Evolutionary conservation across 2,797 vertebrate species (phyloP), one percentile per base, ranked within the genome.

Genomic region (Tadarida brasiliensis): DNA sequence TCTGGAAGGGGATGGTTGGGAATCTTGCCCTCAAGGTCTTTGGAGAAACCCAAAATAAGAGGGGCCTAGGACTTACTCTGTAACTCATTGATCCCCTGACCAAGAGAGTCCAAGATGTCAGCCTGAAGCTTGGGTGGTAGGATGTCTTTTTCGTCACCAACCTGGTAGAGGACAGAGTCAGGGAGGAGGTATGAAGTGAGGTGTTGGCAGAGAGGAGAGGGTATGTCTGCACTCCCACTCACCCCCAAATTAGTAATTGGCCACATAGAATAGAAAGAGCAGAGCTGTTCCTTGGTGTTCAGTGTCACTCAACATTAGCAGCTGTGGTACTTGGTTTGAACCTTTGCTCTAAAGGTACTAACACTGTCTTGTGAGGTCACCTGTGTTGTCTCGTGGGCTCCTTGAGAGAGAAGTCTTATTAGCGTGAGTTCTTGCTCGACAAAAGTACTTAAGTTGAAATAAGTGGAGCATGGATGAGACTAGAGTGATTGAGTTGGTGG

Each of bases 71-170:
- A 97, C 98, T 98, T 98, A 99, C 98, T 98, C 59, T 97, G 97
- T 24, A 91, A 9, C 0, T 98, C 98, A 96, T 94, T 97, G 92
- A 95, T 98, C 82, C 93, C 97, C 91, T 97, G 98, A 87, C 97
- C 96, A 67, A 99, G 98, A 9, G 98, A 98, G 1, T 97, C 90
- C 91, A 99, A 98, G 93, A 99, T 99, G 95, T 99, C 99, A 0
- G 97, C 97, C 82, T 99, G 98, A 74, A 99, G 99, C 98, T 99
- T 99, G 26, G 97, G 95, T 1, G 99, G 99, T 91, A 99, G 97
- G 94, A 99, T 99, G 6, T 99, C 98, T 71, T 98, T 97, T 97
- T 99, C 99, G 19, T 99, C 99, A 0, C 99, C 99, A 5, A 99
- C 98, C 99, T 99, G 95, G 61, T 96, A 97, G 59, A 97, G 87